Conservation (phyloP, 2,888 invertebrate genomes). For the Philereme transversata region DNA sequence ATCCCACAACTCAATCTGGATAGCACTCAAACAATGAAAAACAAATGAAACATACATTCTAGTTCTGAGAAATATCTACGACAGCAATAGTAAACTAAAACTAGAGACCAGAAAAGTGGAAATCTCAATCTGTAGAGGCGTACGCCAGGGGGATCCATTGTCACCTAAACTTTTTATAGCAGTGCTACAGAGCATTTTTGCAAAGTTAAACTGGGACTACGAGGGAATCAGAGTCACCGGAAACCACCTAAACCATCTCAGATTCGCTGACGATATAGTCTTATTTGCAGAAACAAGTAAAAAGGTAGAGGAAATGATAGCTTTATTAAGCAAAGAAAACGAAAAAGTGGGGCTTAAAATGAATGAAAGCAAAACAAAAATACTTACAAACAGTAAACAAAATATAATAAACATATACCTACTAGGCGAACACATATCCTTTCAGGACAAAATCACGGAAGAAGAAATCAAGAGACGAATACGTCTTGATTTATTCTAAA, state of each 20-base stretch:
- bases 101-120: not conserved
- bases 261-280: slow-evolving; percentile 19
- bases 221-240: not conserved
- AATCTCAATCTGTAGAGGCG: not conserved
- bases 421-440: not conserved
- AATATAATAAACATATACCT: not conserved
- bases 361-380: slow-evolving; percentile 17
- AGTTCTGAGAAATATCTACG: slow-evolving; percentile 1
- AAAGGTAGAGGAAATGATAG: slow-evolving; percentile 14
- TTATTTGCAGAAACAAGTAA: slow-evolving; percentile 14
- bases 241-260: slow-evolving; percentile 5
- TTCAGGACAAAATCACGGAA: not conserved
- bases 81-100: slow-evolving; percentile 2
- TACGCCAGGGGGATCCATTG: not conserved
- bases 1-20: not conserved
- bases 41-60: not conserved
- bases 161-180: slow-evolving; percentile 6
- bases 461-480: not conserved
- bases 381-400: not conserved
- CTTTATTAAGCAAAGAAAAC: slow-evolving; percentile 2
- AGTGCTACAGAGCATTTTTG: slow-evolving; percentile 12
- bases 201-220: slow-evolving; percentile 11
- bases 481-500: no score
- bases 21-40: no score
- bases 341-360: slow-evolving; percentile 16